Base-by-base conservation (phyloP, 1,140 invertebrate species). In the Atta colombica region DNA sequence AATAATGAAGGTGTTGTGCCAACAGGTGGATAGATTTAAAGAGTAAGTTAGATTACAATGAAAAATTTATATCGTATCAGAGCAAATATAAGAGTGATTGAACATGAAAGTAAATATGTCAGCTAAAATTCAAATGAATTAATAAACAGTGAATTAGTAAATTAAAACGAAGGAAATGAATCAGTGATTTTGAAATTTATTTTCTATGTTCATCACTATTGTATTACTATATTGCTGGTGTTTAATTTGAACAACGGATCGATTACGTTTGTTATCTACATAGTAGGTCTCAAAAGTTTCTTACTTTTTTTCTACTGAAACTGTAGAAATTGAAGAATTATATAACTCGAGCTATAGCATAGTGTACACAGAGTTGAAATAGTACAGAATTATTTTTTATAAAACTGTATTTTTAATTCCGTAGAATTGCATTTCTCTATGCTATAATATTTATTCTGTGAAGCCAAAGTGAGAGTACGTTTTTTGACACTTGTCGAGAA, bases 11-110 rank as follows among this genome's bases (percentile, higher is more conserved):
- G n/a, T 10, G 14, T 31, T 31, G 71, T 63, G 14, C 55, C 69
- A 74, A 74, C 66, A 63, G 35, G 78, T 81, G 66, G 66, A 80
- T 55, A 68, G n/a, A 81, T 81, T 71, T 81, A 21, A 81, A 58
- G 21, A 18, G 8, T 39, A 55, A 68, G 60, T 78, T 31, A 18
- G 18, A 78, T 80, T 69, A 69, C 55, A 14, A 80, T 39, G 7
- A 55, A 80, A 68, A 66, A 18, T 18, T 55, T 45, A 5, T 58
- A 66, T 2, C 1, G 45, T 18, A 16, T 28, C 25, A 31, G 10
- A 16, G n/a, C 18, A 80, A 55, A 68, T 68, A 21, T 28, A 39
- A 8, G 0, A 39, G 35, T 68, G 65, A 80, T 55, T 39, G n/a
- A 4, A 1, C 10, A 39, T 55, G 1, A 69, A 81, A 55, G 5